Percentiles rank a stretch among this genome's conserved stretches.
Conservation (phyloP, 2,888 invertebrate genomes). For the Caenorhabditis imperialis region DNA sequence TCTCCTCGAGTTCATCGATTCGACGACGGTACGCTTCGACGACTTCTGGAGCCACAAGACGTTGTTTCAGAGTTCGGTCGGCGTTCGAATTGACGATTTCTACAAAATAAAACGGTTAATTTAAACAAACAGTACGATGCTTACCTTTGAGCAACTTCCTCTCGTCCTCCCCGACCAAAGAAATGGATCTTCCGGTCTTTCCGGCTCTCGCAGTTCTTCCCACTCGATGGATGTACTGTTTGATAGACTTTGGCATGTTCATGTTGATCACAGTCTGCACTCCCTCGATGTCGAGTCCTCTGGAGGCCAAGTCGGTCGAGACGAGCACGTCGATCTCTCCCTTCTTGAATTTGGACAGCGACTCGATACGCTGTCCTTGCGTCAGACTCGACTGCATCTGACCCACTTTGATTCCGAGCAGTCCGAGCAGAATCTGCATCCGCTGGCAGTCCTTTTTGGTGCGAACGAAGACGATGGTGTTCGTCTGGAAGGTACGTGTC, state of each 20-base stretch:
- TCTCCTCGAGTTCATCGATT: constrained; percentile 85
- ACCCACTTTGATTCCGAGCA: constrained; percentile 88
- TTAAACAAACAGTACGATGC: too few relatives aligned
- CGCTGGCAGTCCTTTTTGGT: constrained; percentile 96
- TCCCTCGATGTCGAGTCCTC: constrained; percentile 94
- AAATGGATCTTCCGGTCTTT: constrained; percentile 88
- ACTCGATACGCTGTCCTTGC: constrained; percentile 84
- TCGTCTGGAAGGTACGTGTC: constrained; percentile 64
- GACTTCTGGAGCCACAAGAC: constrained; percentile 83
- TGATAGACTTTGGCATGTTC: constrained; percentile 92
- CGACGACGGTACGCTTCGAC: constrained; percentile 88
- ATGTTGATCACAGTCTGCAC: constrained; percentile 86
- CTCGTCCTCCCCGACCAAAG: constrained; percentile 93
- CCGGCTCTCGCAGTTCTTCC: constrained; percentile 97
- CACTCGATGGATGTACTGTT: constrained; percentile 96
- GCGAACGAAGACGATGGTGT: constrained; percentile 89
- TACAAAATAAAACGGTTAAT: too few relatives aligned
- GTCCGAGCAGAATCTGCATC: constrained; percentile 90
- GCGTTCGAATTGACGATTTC: constrained; percentile 84
- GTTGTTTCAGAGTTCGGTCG: constrained; percentile 69
- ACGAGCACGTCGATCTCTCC: constrained; percentile 83
- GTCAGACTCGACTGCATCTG: constrained; percentile 96
- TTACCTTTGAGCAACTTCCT: constrained; percentile 90
- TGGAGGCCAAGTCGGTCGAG: constrained; percentile 93
- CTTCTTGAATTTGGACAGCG: constrained; percentile 74